Evolutionary conservation across 1,140 invertebrate genomes (phyloP), one percentile per base, ranked within the genome.

Genomic region (Drosophila ambigua): DNA sequence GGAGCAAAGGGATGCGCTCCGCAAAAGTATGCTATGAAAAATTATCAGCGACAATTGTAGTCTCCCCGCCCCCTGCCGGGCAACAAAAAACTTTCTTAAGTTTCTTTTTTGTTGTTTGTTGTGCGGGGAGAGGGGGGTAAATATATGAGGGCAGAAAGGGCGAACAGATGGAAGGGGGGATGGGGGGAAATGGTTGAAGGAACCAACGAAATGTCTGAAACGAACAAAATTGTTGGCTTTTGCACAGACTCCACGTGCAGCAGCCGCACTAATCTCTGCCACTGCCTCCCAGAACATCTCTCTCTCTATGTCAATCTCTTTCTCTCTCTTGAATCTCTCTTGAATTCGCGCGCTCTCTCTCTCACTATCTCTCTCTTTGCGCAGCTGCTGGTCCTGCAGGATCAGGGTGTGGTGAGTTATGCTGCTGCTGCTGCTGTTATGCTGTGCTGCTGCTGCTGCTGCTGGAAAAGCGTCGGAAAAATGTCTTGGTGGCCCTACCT

Each of bases 341-440:
- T 23, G 23, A 20, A n/a, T 35, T 7, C 6, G 6, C 23, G 15
- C 60, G 43, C 60, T 61, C 44, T 48, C 62, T 46, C 54, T 64
- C 54, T 39, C n/a, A 16, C 44, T 48, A 58, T 16, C 16, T 46
- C 54, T 64, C 54, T 9, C 16, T 24, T 11, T 13, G 24, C 83
- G 83, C 83, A 87, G 83, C 60, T 79, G 78, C 83, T 72, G 77
- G 59, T 28, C 28, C 57, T 83, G 82, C 83, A 91, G 82, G 79
- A 87, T 91, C 79, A 91, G 90, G 89, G 89, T 91, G 90, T 91
- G 90, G 85, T 91, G 90, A 91, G 80, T 91, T 77, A 80, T 74
- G 81, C 79, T 82, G 64, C 45, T 52, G 50, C 77, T 82, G 78
- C 35, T 39, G 11, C 35, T 39, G 35, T 35, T 35, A 39, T 39